A percentile compares a stretch with the other conserved stretches of the same genome.
These are phyloP conservation scores for Stenchaetothrips biformis DNA, from an alignment of 2,888 invertebrate genomes.

Conservation along the genomic window DNA sequence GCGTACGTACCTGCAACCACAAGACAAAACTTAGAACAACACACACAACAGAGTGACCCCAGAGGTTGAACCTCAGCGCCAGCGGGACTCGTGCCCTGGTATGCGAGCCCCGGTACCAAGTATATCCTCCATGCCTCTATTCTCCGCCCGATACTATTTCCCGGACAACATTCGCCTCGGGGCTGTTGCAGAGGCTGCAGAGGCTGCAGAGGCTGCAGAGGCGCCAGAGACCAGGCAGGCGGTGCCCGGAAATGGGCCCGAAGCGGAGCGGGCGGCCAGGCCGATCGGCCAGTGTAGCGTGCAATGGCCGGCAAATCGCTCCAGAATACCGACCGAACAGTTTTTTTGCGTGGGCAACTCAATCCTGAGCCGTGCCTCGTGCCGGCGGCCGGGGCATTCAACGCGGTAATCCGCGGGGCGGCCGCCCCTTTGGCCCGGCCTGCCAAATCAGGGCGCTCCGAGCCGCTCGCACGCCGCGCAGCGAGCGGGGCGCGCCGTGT, in stretches of 20 bases:
- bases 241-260: too few species aligned
- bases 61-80: too few species aligned
- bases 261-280: background rate
- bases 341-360: background rate
- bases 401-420: background rate
- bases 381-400: background rate
- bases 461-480: background rate
- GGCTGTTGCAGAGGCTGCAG: too few species aligned
- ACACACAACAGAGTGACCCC: background rate
- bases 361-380: background rate
- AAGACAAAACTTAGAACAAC: background rate
- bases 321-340: background rate
- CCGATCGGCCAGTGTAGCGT: background rate
- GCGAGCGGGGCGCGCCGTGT: background rate
- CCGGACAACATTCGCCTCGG: too few species aligned
- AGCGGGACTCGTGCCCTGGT: too few species aligned
- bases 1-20: background rate
- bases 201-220: too few species aligned
- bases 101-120: too few species aligned
- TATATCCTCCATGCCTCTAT: too few species aligned
- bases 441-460: background rate
- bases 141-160: too few species aligned
- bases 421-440: background rate
- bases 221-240: too few species aligned
- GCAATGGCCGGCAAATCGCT: background rate